These are phyloP conservation scores for Odontophorus gujanensis DNA, from an alignment of 2,113 vertebrate species.

Conservation along the genomic window DNA sequence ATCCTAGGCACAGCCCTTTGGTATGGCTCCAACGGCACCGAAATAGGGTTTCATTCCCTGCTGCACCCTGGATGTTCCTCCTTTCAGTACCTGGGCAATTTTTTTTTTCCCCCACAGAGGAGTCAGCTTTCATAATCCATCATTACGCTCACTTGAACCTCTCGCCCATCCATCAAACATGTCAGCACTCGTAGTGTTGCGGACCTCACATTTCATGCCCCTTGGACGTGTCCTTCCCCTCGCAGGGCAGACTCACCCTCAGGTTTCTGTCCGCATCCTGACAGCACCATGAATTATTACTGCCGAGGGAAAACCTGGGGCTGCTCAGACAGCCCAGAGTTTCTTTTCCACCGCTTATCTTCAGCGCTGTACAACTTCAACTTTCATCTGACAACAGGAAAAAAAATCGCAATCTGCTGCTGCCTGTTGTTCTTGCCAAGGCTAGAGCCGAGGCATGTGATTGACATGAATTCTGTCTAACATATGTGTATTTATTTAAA, in stretches of 20 bases:
- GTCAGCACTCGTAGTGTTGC: not conserved
- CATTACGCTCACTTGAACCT: not conserved
- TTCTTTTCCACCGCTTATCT: not conserved
- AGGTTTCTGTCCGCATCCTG: not conserved
- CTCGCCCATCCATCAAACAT: not conserved
- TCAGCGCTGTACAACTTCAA: not conserved
- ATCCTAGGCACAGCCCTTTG: not conserved
- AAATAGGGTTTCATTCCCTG: not conserved
- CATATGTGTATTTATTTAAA: not conserved
- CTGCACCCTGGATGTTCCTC: not conserved
- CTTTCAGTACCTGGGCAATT: conserved; percentile 30
- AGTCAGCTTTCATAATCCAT: conserved; percentile 24
- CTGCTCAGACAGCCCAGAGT: not conserved
- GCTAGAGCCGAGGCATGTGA: not conserved
- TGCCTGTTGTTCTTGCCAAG: not conserved
- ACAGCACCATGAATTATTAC: not conserved
- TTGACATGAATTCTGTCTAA: not conserved
- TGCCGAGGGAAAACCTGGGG: not conserved
- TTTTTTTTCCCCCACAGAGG: not conserved
- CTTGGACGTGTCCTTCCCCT: not conserved
- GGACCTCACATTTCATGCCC: conserved; percentile 1
- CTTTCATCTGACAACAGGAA: not conserved
- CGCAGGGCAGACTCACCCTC: not conserved
- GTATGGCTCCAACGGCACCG: not conserved
- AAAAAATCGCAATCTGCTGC: not conserved